phyloP scores from a whole-genome alignment of 2,888 invertebrate genomes.

The Acrocyrtus sp. region DNA sequence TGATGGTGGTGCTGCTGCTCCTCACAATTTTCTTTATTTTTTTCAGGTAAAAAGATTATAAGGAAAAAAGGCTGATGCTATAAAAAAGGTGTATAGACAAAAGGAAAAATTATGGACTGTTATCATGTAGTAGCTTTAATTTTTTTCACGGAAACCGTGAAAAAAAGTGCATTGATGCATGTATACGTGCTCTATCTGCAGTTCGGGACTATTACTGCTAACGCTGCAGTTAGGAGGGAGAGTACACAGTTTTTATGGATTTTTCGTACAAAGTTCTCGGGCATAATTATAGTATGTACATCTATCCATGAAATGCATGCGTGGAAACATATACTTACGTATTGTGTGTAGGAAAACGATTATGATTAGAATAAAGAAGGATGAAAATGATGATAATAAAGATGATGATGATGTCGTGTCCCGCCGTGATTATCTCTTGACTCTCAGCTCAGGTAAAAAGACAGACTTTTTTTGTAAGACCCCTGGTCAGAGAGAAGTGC shows the following conservation, averaged over 20 bases:
- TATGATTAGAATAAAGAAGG: constrained; percentile 49
- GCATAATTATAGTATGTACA: too few relatives aligned
- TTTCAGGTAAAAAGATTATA: too few relatives aligned
- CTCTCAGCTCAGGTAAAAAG: constrained; percentile 29
- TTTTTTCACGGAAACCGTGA: too few relatives aligned
- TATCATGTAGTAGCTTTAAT: too few relatives aligned
- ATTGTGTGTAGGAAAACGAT: constrained; percentile 34
- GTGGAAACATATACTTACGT: neutral
- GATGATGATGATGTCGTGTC: constrained; percentile 52
- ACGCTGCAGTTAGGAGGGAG: neutral
- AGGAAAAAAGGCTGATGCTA: too few relatives aligned
- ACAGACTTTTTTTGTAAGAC: too few relatives aligned
- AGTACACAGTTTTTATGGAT: constrained; percentile 5
- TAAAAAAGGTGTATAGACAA: too few relatives aligned
- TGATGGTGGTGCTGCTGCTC: constrained; percentile 5
- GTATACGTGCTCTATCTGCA: constrained; percentile 4
- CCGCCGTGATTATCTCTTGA: constrained; percentile 48
- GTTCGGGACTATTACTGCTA: too few relatives aligned
- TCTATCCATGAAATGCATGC: neutral
- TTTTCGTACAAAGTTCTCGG: too few relatives aligned
- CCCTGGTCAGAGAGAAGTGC: too few relatives aligned
- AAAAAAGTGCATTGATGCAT: neutral
- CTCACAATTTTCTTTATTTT: too few relatives aligned
- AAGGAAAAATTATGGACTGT: too few relatives aligned
- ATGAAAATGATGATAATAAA: constrained; percentile 51